Evolutionary conservation across 1,140 invertebrate genomes (phyloP), one percentile per base, ranked within the genome.

Genomic region (Cephus cinctus): DNA sequence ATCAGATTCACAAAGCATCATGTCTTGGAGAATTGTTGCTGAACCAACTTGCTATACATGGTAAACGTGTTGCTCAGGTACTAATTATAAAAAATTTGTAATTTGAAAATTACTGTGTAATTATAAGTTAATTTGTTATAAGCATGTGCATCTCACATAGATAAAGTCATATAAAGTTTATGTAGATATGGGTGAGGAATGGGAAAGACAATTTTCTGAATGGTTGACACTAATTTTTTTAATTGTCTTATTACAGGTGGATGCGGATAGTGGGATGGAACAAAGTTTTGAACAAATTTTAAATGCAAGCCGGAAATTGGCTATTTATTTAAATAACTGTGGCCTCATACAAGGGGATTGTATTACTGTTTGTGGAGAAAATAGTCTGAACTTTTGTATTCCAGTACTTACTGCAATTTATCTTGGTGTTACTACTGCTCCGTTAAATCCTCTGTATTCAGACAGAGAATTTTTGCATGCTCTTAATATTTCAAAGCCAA

Each of bases 301-400:
- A 30, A 63, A 75, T 23, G 61, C 61, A 9, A 76, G 76, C 47
- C 61, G 73, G 2, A 62, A 67, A 38, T 47, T 82, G 12, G 77
- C 81, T 1, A 62, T 77, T 51, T 73, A 71, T 45, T 61, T 83
- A 0, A 56, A 63, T 39, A 69, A 69, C 30, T 42, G 71, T 30
- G 76, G 75, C 4, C 50, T 83, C 0, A 62, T 58, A 36, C 40
- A 68, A n/a, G 78, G 81, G 18, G 84, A 87, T 59, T 65, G 77
- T 27, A 67, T 86, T 18, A 81, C 76, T 0, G 60, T 86, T 47
- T 83, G 77, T 45, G 81, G 82, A 50, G 83, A 86, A 56, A 87
- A 86, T 56, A 74, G 80, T 46, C 27, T 82, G 2, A 78, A 83
- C 48, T 86, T 79, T 61, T 67, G 74, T 19, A 48, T 81, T 32